Evolutionary conservation across 2,113 vertebrate species (phyloP), one percentile per base, ranked within the genome.

Genomic region (Thomomys bottae): DNA sequence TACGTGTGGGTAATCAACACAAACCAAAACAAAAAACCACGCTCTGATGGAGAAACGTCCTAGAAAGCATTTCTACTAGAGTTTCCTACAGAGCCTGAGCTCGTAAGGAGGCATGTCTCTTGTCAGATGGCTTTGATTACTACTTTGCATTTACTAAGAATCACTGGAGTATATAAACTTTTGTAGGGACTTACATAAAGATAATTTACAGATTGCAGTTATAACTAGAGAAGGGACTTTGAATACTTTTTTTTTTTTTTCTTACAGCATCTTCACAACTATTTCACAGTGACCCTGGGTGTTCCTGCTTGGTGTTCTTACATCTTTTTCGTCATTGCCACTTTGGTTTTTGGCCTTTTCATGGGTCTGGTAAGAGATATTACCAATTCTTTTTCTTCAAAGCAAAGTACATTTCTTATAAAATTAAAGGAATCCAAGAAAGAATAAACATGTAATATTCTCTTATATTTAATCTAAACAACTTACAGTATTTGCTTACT

Each of bases 281-380:
- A 99, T 97, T 97, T 99, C 96, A 98, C 98, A 40, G 98, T 96
- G 89, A 98, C 97, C 57, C 97, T 98, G 87, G 98, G 98, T 92
- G 91, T 99, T 95, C 98, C 98, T 14, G 96, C 97, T 77, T 99
- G 98, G 98, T 89, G 97, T 83, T 99, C 98, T 45, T 99, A 99
- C 0, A 88, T 98, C 80, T 93, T 98, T 90, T 99, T 99, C 90
- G 92, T 98, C 91, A 36, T 99, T 24, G 96, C 97, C 54, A 99
- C 98, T 11, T 97, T 99, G 89, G 40, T 98, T 94, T 97, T 98
- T 76, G 98, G 98, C 63, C 97, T 99, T 64, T 81, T 98, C 23
- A 97, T 99, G 82, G 98, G 98, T 91, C 97, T 99, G 98, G 98
- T 99, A 98, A 98, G 98, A 94, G 80, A 92, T 14, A 63, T 34